Evolutionary conservation across 2,888 invertebrate genomes (phyloP), one percentile per base, ranked within the genome.

Genomic region (Labia minor): DNA sequence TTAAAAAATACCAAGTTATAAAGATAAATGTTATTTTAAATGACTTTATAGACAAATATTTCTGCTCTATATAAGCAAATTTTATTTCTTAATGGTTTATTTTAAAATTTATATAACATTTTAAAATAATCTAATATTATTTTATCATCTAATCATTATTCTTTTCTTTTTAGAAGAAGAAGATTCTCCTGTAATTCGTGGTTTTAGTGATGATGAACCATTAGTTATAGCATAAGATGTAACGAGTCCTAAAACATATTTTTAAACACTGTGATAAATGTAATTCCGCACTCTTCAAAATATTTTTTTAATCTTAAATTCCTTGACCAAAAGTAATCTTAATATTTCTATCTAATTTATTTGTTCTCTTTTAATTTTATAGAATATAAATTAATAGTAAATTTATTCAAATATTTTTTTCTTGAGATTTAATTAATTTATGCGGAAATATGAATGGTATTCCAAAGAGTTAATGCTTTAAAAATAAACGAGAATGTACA

Each of bases 191-290:
- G 89, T 92, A 72, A 92, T 94, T 75, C 86, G 89, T 76, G 92
- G 93, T 21, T 95, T 95, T 78, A 90, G 93, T 0, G 95, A 95
- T 77, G 95, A 95, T 78, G 95, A 95, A 79, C 95, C 94, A 67
- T 82, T 95, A 72, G 93, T 95, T 73, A 89, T 94, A 77, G 92
- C 93, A 73, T 94, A 83, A 85, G 74, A 37, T 61, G 21, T 64
- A 61, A 68, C 62, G 26, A 10, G 21, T 11, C 14, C 26, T 49
- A 14, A 49, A 3, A 14, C 49, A 14, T 14, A 16, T 16, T 14
- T 66, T 62, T 26, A 21, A 64, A 8, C 21, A 64, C 21, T 64
- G 49, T 49, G 49, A 49, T 49, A 49, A 49, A 49, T 49, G 6
- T 49, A 49, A 49, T 14, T 49, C 49, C 49, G 49, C 49, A 49